Base-by-base conservation (phyloP, 1,140 invertebrate genomes). In the Drosophila lini region DNA sequence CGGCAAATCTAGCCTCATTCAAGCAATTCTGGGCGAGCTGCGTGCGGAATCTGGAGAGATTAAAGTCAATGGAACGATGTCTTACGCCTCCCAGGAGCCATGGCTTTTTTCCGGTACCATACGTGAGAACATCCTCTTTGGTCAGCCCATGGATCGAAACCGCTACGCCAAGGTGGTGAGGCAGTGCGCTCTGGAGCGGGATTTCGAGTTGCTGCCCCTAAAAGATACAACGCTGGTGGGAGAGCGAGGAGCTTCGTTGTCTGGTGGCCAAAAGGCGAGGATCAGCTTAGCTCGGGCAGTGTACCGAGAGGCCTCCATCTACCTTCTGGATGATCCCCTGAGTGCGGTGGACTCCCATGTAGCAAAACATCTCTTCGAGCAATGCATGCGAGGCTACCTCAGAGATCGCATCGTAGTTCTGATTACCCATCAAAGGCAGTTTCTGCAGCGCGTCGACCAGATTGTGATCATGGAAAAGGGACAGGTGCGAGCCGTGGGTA, bases 401-500 rank as follows among this genome's bases (percentile, higher is more conserved):
- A 93, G 94, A 19, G 92, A 94, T 34, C 96, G 97, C 81, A 96
- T 96, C 7, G 93, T 95, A 1, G 95, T 98, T 0, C 57, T 80
- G n/a, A 96, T 97, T 11, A 98, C 97, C 1, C 97, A 98, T 92
- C 97, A 98, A 91, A 91, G 98, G 56, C 97, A 98, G 88, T 98
- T 96, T 82, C 93, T 98, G 1, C 95, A 95, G 82, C 93, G 94
- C 40, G 97, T 96, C 3, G 95, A 97, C 84, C 94, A 94, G 93
- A 94, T 94, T 93, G 94, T 94, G 77, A 94, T 93, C 47, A 91
- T 95, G 73, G 94, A 95, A 55, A 94, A 95, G 80, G 95, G 95
- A 0, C 70, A 91, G n/a, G 93, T 96, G 50, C 92, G 94, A 4
- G 94, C 94, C 2, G 93, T 93, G 5, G 95, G 95, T 5, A 94